A percentile compares a stretch with the other conserved stretches of the same genome.
Evolutionary conservation across 2,113 vertebrate species (phyloP).

Genomic region (Istiophorus platypterus): DNA sequence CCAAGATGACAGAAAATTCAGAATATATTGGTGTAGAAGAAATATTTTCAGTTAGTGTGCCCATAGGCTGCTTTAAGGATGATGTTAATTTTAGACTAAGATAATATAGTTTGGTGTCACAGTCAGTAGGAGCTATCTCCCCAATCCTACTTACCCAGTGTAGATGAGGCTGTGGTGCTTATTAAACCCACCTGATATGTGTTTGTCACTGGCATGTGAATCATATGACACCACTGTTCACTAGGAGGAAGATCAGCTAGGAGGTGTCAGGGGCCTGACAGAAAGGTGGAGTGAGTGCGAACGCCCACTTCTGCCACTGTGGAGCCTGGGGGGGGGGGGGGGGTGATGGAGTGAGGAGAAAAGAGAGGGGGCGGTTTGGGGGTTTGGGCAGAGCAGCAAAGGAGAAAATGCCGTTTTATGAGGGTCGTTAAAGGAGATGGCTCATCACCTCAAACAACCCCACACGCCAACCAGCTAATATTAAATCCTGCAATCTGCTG

Average conservation of each 20-base stretch:
- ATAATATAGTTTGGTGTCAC: slow-evolving; percentile 57
- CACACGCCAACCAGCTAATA: slow-evolving; percentile 58
- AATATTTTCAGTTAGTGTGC: not conserved
- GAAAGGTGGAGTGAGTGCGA: slow-evolving; percentile 39
- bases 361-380: slow-evolving; percentile 16
- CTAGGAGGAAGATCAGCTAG: slow-evolving; percentile 40
- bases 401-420: slow-evolving; percentile 68
- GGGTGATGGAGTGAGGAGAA: slow-evolving; percentile 36
- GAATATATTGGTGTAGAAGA: not conserved
- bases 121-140: slow-evolving; percentile 25
- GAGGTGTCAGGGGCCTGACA: slow-evolving; percentile 22
- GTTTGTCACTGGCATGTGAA: slow-evolving; percentile 34
- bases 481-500: slow-evolving; percentile 71
- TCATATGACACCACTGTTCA: slow-evolving; percentile 46
- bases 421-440: slow-evolving; percentile 76
- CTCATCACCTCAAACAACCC: slow-evolving; percentile 78
- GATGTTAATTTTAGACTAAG: slow-evolving; percentile 46
- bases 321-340: slow-evolving; percentile 5
- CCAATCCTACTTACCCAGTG: slow-evolving; percentile 43
- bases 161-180: slow-evolving; percentile 35
- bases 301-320: slow-evolving; percentile 40
- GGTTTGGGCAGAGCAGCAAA: slow-evolving; percentile 37
- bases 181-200: slow-evolving; percentile 52
- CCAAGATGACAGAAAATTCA: not conserved
- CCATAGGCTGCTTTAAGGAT: slow-evolving; percentile 40